A percentile compares a stretch with the other conserved stretches of the same genome.
phyloP scores from a whole-genome alignment of 1,140 invertebrate species.

The Bombus balteatus region DNA sequence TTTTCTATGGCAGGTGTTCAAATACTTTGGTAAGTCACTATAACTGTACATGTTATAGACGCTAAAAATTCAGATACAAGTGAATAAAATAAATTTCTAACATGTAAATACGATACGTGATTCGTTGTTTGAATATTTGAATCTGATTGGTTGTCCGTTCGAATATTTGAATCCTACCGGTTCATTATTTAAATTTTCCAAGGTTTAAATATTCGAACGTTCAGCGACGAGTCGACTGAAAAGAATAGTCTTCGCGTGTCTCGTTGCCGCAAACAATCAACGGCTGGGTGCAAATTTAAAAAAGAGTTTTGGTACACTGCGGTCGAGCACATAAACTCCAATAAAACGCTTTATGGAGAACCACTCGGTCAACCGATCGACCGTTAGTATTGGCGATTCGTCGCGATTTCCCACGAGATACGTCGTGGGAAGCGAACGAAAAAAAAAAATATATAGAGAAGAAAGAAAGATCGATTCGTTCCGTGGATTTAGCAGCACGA shows the following conservation, averaged over 20 bases:
- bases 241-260: conserved; percentile 9
- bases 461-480: conserved; percentile 63
- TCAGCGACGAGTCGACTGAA: neutral
- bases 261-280: conserved; percentile 2
- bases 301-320: conserved; percentile 47
- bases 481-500: conserved; percentile 69
- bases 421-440: neutral
- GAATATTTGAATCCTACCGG: neutral
- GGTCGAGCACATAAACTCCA: conserved; percentile 50
- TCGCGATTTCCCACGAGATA: conserved; percentile 64
- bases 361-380: conserved; percentile 42
- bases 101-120: neutral
- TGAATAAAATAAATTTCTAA: neutral
- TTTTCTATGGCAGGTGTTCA: too few relatives aligned
- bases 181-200: neutral
- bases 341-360: conserved; percentile 56
- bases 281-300: conserved; percentile 14
- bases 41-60: too few relatives aligned
- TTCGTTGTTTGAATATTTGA: neutral
- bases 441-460: neutral
- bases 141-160: neutral
- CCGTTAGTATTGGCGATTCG: conserved; percentile 57
- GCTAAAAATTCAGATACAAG: too few relatives aligned
- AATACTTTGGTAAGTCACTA: too few relatives aligned
- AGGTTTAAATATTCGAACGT: neutral